Evolutionary conservation across 53 echinoderm and acorn worm species (phyloP), one percentile per base, ranked within the genome.

Genomic region (Henricia sp.): DNA sequence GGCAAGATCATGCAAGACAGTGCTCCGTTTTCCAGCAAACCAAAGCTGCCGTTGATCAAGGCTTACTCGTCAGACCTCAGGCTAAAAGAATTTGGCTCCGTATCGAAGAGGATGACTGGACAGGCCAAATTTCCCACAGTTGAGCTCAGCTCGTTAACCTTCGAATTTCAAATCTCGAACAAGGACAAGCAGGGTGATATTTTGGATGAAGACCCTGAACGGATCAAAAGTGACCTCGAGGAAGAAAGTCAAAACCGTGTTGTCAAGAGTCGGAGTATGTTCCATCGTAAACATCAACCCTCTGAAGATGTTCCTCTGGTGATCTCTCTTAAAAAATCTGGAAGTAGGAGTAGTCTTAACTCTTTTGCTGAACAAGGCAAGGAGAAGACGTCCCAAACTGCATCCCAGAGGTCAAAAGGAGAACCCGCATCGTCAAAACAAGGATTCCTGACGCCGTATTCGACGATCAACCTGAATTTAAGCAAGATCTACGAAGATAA

Each of bases 1-100:
- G 94, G 94, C 23, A 94, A 86, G 53, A 87, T 88, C 35, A 83
- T 86, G 9, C 85, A 85, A 50, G 90, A 88, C 39, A 68, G 64
- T 28, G 82, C 71, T 1, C 85, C 77, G n/a, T 86, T 82, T 48
- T 48, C 91, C 13, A 68, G 68, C 6, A 90, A 91, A 36, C 71
- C 73, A 33, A 85, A 91, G 21, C 71, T 87, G 41, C 94, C 94
- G 11, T 77, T 94, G 68, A 62, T 94, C n/a, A 44, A 38, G 52
- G 68, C 75, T 3, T 94, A 75, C 67, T 70, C 85, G 3, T 64
- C 89, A 14, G 89, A 86, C 63, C 36, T 91, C 8, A 75, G 65
- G 46, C 56, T 83, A n/a, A 56, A 86, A 36, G 94, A 94, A 40
- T 67, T 94, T 52, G 89, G 83, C 52, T 78, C 88, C 26, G 72